Conservation (phyloP, 1,140 invertebrate species). For the Sminthurides bifidus region DNA sequence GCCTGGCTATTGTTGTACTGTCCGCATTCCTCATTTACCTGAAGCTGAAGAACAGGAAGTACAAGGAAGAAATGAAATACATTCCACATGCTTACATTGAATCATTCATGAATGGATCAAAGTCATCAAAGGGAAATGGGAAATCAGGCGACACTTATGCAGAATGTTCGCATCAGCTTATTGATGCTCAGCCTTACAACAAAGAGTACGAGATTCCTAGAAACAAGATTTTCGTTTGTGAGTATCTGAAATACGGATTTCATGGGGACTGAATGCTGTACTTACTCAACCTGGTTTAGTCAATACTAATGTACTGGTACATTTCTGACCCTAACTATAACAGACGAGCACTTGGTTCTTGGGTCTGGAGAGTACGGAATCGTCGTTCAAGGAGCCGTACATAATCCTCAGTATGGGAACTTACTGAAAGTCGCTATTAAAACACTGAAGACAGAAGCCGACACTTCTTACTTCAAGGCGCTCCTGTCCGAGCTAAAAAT, state of each 20-base stretch:
- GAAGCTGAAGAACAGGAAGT: neutral
- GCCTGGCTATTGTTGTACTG: too few species aligned
- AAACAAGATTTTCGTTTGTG: neutral
- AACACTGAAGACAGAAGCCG: slow-evolving; percentile 2
- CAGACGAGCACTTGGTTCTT: neutral
- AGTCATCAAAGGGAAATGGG: too few species aligned
- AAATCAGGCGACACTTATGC: neutral
- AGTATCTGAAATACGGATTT: neutral
- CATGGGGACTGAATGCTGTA: neutral
- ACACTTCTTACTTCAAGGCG: slow-evolving; percentile 1
- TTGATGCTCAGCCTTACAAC: neutral
- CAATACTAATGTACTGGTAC: neutral
- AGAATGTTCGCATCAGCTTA: neutral
- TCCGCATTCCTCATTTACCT: too few species aligned
- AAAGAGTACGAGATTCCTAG: slow-evolving; percentile 1
- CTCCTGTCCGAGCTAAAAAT: slow-evolving; percentile 10
- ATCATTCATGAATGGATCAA: too few species aligned
- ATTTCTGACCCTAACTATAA: neutral
- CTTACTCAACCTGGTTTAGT: neutral
- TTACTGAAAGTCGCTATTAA: slow-evolving; percentile 5
- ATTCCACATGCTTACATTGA: neutral
- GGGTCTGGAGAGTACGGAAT: neutral
- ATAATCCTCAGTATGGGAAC: neutral
- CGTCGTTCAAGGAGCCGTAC: neutral
- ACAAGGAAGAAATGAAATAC: neutral